Conservation (phyloP, 2,113 vertebrate species). For the Petrocephalus zakoni region DNA sequence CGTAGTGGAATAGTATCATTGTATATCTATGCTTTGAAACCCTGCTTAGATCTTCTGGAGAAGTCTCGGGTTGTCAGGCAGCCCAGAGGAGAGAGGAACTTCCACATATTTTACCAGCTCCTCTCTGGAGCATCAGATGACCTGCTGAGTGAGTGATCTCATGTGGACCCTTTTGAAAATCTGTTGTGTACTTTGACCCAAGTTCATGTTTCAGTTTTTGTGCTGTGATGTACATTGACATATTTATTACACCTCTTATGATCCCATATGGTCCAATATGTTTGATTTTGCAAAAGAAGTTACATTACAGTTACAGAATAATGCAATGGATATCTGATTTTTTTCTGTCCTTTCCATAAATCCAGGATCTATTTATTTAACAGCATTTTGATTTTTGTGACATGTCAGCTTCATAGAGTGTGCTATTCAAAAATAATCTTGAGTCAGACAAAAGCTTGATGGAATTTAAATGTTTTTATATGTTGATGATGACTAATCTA, state of each 20-base stretch:
- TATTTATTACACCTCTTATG: neutral
- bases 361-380: neutral
- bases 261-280: neutral
- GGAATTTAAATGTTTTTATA: neutral
- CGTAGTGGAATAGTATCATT: neutral
- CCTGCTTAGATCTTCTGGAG: slow-evolving; percentile 81
- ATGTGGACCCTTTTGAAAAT: neutral
- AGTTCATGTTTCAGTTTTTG: neutral
- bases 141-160: slow-evolving; percentile 75
- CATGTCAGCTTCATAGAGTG: neutral
- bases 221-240: neutral
- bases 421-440: neutral
- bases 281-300: neutral
- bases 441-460: neutral
- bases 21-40: neutral
- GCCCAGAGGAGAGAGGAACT: slow-evolving; percentile 93
- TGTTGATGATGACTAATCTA: neutral
- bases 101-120: slow-evolving; percentile 96
- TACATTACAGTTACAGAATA: neutral
- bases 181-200: neutral
- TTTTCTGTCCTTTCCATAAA: neutral
- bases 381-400: neutral
- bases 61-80: slow-evolving; percentile 95
- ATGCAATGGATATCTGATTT: neutral
- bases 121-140: slow-evolving; percentile 88